phyloP scores from a whole-genome alignment of 2,888 invertebrate species.

The Aphodius granarius region DNA sequence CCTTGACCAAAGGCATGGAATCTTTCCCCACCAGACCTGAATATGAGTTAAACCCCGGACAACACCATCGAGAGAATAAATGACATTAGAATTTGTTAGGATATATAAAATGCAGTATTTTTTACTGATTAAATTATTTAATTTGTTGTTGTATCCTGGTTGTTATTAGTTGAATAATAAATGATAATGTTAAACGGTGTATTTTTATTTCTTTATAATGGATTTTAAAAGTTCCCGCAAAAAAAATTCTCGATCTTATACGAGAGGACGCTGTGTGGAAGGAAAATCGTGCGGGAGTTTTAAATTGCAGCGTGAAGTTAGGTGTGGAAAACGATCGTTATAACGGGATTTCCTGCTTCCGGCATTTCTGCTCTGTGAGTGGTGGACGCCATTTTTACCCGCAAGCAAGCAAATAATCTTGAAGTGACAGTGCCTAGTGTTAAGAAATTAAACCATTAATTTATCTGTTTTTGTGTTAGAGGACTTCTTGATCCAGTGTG shows the following conservation, averaged over 20 bases:
- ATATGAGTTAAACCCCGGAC: constrained; percentile 59
- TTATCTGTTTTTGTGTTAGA: neutral
- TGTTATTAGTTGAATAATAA: neutral
- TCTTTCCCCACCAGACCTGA: constrained; percentile 52
- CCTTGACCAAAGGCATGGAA: constrained; percentile 54
- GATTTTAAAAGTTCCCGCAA: neutral
- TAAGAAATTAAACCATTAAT: neutral
- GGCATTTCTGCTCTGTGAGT: neutral
- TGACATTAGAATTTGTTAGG: neutral
- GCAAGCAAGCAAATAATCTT: neutral
- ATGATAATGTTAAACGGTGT: neutral
- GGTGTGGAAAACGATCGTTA: neutral
- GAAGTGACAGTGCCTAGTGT: neutral
- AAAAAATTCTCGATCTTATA: too few species aligned
- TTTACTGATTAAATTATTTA: neutral
- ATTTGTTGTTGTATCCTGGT: neutral
- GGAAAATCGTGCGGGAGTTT: too few species aligned
- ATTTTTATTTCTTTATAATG: neutral
- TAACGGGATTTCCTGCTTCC: neutral
- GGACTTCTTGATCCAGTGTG: neutral
- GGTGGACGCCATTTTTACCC: neutral
- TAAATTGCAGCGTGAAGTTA: neutral
- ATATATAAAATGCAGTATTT: neutral
- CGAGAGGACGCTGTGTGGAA: too few species aligned
- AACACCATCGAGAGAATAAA: constrained; percentile 25